These are phyloP conservation scores for Neodontobutis hainanensis DNA, from an alignment of 2,113 vertebrate species.

Conservation along the genomic window DNA sequence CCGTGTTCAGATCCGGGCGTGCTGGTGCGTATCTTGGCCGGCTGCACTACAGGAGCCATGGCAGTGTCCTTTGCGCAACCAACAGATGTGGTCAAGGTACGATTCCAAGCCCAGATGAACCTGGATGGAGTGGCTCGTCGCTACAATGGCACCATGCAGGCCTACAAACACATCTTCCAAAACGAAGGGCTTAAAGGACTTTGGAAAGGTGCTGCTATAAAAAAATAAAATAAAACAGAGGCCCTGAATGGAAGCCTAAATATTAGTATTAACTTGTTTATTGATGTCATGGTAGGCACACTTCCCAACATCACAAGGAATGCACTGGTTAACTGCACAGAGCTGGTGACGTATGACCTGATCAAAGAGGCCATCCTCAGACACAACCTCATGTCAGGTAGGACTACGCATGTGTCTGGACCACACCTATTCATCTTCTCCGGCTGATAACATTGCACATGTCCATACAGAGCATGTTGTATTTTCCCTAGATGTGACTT, in stretches of 20 bases:
- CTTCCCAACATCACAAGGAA: slow-evolving; percentile 89
- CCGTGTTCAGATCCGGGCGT: slow-evolving; percentile 67
- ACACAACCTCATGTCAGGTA: slow-evolving; percentile 84
- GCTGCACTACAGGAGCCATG: slow-evolving; percentile 84
- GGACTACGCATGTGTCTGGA: slow-evolving; percentile 37
- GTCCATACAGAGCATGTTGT: slow-evolving; percentile 18
- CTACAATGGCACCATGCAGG: slow-evolving; percentile 86
- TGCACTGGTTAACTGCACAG: slow-evolving; percentile 87
- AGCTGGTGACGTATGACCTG: slow-evolving; percentile 87
- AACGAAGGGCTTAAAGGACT: slow-evolving; percentile 84
- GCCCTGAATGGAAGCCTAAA: not conserved
- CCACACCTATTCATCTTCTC: slow-evolving; percentile 16
- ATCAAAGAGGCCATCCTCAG: slow-evolving; percentile 86
- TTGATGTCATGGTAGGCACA: slow-evolving; percentile 73
- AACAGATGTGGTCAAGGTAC: slow-evolving; percentile 87
- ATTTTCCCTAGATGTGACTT: slow-evolving; percentile 1
- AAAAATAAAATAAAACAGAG: not conserved
- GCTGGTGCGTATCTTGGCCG: slow-evolving; percentile 79
- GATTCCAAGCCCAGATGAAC: slow-evolving; percentile 85
- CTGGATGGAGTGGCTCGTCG: slow-evolving; percentile 78
- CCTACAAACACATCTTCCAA: slow-evolving; percentile 84
- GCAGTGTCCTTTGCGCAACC: slow-evolving; percentile 85
- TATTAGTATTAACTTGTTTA: not conserved
- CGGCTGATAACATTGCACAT: slow-evolving; percentile 56
- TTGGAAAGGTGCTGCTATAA: slow-evolving; percentile 84